Base-by-base conservation (phyloP, 2,113 vertebrate species). In the Camelus dromedarius region DNA sequence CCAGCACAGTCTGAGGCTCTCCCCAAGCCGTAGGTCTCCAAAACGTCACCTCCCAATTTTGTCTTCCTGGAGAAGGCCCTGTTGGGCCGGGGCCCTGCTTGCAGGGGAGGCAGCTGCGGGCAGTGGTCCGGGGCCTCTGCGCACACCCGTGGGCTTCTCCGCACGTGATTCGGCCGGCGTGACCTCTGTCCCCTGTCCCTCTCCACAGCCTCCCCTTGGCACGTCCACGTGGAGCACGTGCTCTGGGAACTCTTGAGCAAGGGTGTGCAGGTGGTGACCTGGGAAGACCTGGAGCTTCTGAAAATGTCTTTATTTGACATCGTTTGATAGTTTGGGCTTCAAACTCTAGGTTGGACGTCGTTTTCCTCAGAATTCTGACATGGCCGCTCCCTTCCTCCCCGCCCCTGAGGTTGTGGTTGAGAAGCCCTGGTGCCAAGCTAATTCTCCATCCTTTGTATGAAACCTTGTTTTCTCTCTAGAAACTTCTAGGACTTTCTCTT, bases 221-320 rank as follows among this genome's bases (percentile, higher is more conserved):
- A 5, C 0, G 7, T 20, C 10, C 26, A 8, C n/a, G 62, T 22
- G 50, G 62, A 18, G 0, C 24, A 3, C 11, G 0, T 12, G 28
- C 60, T 79, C 73, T 20, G 30, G 73, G 46, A 28, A 2, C 48
- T 22, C 28, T 19, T 54, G 73, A 79, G 87, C 14, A 9, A 30
- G 24, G 46, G 22, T 7, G 26, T 1, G 0, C 7, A 56, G 75
- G 13, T 3, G 18, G 26, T 24, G 6, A 42, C 2, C 4, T 30
- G 89, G 48, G 58, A 32, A 20, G 48, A 4, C 32, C n/a, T 1
- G 7, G 35, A 19, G 0, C 8, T 67, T 80, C 18, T 66, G 58
- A 77, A 77, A 26, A 66, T 22, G 16, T 30, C 60, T 20, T 38
- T 35, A 50, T 50, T 38, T 76, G 20, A 20, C 13, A 16, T 9